phyloP scores from a whole-genome alignment of 2,888 invertebrate species.

The Phyllotreta cruciferae region DNA sequence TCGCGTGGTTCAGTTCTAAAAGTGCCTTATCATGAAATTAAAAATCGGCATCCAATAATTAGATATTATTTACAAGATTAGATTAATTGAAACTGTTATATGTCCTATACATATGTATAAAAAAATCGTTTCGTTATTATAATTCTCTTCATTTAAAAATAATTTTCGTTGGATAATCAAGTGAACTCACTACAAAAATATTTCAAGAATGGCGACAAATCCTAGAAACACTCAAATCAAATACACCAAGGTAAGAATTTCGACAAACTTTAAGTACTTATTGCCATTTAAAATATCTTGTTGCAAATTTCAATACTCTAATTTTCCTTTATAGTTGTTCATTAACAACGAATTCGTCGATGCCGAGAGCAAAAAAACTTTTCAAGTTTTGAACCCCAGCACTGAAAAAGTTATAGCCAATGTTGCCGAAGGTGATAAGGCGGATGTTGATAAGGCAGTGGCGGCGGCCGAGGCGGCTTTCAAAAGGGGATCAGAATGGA shows the following conservation, averaged over 20 bases:
- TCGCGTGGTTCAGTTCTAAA: no score
- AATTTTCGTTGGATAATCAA: no score
- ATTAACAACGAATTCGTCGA: slow-evolving; percentile 85
- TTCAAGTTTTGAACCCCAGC: slow-evolving; percentile 83
- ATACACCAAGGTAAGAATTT: slow-evolving; percentile 20
- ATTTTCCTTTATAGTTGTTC: slow-evolving; percentile 66
- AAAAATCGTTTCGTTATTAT: no score
- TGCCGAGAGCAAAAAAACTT: slow-evolving; percentile 84
- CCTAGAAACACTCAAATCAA: slow-evolving; percentile 16
- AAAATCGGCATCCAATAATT: no score
- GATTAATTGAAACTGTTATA: no score
- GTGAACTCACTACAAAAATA: no score
- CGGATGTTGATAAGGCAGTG: slow-evolving; percentile 83
- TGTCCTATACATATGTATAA: no score
- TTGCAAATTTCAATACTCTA: neutral
- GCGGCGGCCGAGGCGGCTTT: slow-evolving; percentile 82
- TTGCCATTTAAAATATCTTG: neutral
- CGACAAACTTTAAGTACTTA: no score
- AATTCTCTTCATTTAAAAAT: no score
- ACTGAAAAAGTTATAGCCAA: slow-evolving; percentile 77
- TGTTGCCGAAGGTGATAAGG: slow-evolving; percentile 86
- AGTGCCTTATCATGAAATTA: no score
- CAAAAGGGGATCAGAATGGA: slow-evolving; percentile 75
- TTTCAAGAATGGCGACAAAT: slow-evolving; percentile 2
- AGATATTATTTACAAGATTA: no score